phyloP scores from a whole-genome alignment of 2,113 vertebrate genomes.

The Rousettus leschenaultii region DNA sequence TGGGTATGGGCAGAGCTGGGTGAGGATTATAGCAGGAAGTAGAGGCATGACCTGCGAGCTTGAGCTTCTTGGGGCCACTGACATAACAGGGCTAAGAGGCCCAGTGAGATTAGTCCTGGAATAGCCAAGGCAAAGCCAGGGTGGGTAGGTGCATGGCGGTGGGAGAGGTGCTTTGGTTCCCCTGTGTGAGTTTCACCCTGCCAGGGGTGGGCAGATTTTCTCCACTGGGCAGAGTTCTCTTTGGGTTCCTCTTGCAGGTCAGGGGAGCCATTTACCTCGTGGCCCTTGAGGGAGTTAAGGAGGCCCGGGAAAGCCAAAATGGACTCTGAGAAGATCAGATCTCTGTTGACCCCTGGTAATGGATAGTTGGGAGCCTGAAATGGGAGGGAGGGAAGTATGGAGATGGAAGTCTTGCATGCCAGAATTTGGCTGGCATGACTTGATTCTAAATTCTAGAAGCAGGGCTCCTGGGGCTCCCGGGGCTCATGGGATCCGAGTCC shows the following conservation, averaged over 20 bases:
- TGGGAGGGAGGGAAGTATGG: not conserved
- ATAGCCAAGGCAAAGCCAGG: not conserved
- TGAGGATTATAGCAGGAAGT: not conserved
- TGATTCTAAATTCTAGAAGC: not conserved
- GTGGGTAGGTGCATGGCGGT: not conserved
- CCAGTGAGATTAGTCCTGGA: not conserved
- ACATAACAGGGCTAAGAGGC: not conserved
- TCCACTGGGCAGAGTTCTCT: not conserved
- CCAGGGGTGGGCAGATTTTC: not conserved
- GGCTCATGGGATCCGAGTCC: too few species aligned
- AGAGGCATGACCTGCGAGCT: not conserved
- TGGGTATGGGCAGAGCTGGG: not conserved
- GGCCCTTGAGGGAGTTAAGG: not conserved
- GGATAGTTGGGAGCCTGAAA: not conserved
- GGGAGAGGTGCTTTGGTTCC: not conserved
- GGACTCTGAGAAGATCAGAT: not conserved
- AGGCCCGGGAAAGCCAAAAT: not conserved
- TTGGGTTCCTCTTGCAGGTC: not conserved
- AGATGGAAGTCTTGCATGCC: not conserved
- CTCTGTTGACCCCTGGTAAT: not conserved
- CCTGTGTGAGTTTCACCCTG: not conserved
- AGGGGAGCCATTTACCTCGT: not conserved
- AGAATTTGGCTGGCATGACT: not conserved
- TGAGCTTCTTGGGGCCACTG: not conserved
- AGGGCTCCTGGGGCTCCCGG: not conserved